Percentiles rank a stretch among this genome's conserved stretches.
Conservation (phyloP, 2,113 vertebrate genomes). For the Pygoscelis antarcticus region DNA sequence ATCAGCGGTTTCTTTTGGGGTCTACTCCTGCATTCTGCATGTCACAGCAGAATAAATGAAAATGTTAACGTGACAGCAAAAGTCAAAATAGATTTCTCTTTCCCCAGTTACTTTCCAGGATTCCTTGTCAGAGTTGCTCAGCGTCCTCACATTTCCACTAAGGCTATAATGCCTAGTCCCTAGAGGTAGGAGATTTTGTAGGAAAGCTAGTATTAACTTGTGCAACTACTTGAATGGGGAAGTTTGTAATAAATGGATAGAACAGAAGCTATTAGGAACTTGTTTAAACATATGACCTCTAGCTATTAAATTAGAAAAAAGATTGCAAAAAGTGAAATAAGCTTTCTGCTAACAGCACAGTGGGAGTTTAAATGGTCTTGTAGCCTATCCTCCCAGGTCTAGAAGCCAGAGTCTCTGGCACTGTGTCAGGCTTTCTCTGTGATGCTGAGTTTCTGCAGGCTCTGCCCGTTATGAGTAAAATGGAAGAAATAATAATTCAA, state of each 20-base stretch:
- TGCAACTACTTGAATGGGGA: background rate
- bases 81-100: constrained; percentile 1
- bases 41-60: background rate
- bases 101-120: background rate
- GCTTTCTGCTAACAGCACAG: background rate
- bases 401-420: background rate
- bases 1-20: background rate
- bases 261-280: background rate
- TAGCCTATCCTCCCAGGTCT: background rate
- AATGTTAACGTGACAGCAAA: background rate
- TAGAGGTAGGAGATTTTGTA: background rate
- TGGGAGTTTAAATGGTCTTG: background rate
- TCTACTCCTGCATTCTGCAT: background rate
- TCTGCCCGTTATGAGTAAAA: background rate
- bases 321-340: background rate
- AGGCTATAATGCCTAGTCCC: background rate
- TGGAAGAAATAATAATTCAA: background rate
- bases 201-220: background rate
- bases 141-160: background rate
- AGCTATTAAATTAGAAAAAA: background rate
- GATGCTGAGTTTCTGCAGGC: background rate
- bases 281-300: background rate
- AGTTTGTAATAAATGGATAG: background rate
- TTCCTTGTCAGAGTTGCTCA: background rate
- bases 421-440: background rate